phyloP scores from a whole-genome alignment of 2,888 invertebrate genomes.

The Craniophora ligustri region DNA sequence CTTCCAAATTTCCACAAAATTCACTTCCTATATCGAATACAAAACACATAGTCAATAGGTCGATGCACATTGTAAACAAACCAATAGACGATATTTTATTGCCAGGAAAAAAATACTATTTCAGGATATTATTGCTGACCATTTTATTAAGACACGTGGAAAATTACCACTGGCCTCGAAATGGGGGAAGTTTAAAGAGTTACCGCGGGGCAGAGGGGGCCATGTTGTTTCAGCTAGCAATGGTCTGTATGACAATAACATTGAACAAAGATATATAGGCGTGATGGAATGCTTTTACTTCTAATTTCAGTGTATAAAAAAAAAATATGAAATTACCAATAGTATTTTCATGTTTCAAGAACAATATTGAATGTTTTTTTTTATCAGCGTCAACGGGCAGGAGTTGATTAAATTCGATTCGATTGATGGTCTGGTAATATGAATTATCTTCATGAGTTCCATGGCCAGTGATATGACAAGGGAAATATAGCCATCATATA shows the following conservation, averaged over 20 bases:
- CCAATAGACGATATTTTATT: conserved; percentile 55
- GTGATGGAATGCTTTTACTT: conserved; percentile 42
- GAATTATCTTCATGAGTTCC: too few relatives aligned
- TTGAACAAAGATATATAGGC: conserved; percentile 54
- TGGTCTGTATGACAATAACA: conserved; percentile 65
- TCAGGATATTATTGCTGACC: conserved; percentile 45
- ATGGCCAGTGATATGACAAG: too few relatives aligned
- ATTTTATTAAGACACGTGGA: conserved; percentile 42
- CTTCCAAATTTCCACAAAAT: neutral
- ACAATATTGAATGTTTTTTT: too few relatives aligned
- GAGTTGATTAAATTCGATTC: too few relatives aligned
- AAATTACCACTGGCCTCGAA: conserved; percentile 35
- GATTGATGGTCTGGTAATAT: too few relatives aligned
- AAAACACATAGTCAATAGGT: conserved; percentile 3
- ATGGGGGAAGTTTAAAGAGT: conserved; percentile 28
- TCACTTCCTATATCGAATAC: neutral
- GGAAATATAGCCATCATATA: too few relatives aligned
- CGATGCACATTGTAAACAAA: conserved; percentile 56
- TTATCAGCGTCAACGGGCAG: too few relatives aligned
- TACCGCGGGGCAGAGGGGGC: conserved; percentile 40
- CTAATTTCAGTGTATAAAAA: neutral
- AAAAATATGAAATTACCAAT: neutral
- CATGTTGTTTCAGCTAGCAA: conserved; percentile 53
- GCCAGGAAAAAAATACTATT: conserved; percentile 49
- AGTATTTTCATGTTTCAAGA: too few relatives aligned